A percentile compares a stretch with the other conserved stretches of the same genome.
These are phyloP conservation scores for Aselliscus stoliczkanus DNA, from an alignment of 2,797 vertebrate species.

Conservation along the genomic window DNA sequence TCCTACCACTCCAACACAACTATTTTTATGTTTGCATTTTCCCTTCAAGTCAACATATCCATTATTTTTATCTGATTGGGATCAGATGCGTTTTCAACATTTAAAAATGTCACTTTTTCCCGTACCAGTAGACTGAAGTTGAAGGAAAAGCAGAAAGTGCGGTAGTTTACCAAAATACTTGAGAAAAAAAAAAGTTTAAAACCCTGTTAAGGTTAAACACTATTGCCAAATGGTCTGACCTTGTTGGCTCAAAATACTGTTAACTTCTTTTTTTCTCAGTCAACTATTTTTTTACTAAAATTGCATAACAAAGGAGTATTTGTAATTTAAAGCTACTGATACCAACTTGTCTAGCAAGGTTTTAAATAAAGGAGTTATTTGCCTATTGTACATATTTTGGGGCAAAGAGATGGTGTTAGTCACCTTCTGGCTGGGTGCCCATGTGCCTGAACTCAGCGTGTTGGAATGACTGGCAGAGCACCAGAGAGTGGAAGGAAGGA, in stretches of 20 bases:
- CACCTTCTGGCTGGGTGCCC: constrained; percentile 38
- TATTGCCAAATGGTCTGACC: background rate
- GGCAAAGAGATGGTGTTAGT: constrained; percentile 9
- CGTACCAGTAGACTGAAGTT: background rate
- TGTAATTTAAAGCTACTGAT: constrained; percentile 39
- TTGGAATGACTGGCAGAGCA: background rate
- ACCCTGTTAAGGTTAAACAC: background rate
- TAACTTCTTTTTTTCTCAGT: background rate
- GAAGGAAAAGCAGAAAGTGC: background rate
- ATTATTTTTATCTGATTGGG: background rate
- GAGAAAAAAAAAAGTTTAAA: background rate
- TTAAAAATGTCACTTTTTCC: background rate
- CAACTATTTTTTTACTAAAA: background rate
- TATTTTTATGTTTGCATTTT: background rate
- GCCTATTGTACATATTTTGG: background rate
- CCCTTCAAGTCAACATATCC: background rate
- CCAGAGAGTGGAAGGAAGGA: background rate
- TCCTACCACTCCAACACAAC: background rate
- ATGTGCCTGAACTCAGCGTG: background rate
- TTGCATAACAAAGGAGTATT: constrained; percentile 36
- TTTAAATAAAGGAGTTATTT: background rate
- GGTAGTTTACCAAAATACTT: background rate
- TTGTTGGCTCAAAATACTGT: background rate
- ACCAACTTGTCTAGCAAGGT: constrained; percentile 29
- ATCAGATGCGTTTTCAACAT: background rate